Evolutionary conservation across 2,113 vertebrate genomes (phyloP), one percentile per base, ranked within the genome.

Genomic region (Salvelinus alpinus): DNA sequence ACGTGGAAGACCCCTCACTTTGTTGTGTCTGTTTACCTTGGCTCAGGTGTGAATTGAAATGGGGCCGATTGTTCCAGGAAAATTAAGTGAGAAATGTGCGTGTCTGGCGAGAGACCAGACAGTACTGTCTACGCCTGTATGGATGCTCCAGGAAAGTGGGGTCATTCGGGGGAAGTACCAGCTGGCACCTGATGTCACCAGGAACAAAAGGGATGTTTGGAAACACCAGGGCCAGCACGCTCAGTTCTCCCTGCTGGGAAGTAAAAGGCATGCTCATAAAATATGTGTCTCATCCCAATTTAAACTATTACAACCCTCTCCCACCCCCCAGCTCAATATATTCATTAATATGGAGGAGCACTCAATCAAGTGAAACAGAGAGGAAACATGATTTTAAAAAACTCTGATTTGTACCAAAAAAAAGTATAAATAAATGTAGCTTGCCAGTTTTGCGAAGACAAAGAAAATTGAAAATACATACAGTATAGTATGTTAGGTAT

Each of bases 181-280:
- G 72, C 54, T 72, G 74, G 64, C 80, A 76, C 71, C 67, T 76
- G 64, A 75, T 44, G 70, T 73, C 76, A 75, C 27, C 48, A 25
- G 44, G 75, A 73, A 74, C 80, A 80, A 76, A 51, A 44, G 54
- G 31, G 64, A 65, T 59, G 54, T 47, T 48, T 60, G 54, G 72
- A 70, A 70, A 47, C 51, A 57, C 51, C 51, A 66, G 14, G 13
- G 20, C 38, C 38, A 44, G 38, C 38, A n/a, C 66, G 57, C 70
- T 57, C 18, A 12, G 34, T 72, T 51, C 25, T 60, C 44, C 64
- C 70, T 54, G 51, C 4, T 77, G 57, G 31, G n/a, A 69, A 69
- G 67, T 48, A 68, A 78, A 83, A 77, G 38, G 38, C 9, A 44
- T 44, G 38, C 38, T 44, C 38, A 44, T 12, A 44, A 44, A 44